phyloP scores from a whole-genome alignment of 1,140 invertebrate genomes.

The Berghia stephanieae region DNA sequence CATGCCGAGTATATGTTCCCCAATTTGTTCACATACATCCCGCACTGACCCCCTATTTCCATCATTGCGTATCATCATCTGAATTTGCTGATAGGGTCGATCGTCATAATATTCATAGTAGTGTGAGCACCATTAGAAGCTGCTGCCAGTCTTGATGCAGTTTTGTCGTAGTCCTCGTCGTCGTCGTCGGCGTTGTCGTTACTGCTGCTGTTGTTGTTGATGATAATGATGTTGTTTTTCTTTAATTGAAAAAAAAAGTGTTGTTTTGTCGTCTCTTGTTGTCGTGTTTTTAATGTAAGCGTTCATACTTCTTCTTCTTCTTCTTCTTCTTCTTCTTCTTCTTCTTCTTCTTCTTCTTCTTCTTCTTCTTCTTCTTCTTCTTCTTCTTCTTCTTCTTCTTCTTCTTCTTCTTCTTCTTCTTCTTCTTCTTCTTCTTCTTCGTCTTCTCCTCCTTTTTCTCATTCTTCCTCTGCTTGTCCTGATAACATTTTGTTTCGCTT shows the following conservation, averaged over 20 bases:
- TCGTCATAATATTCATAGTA: not conserved
- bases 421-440: not conserved
- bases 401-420: no score
- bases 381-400: no score
- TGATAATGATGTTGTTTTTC: no score
- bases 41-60: not conserved
- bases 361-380: no score
- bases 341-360: no score
- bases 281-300: not conserved
- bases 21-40: not conserved
- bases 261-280: not conserved
- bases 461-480: not conserved
- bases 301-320: not conserved
- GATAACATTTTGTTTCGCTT: not conserved
- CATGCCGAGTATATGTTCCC: no score
- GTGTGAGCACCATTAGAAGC: not conserved
- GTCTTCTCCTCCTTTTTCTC: not conserved
- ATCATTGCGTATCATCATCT: not conserved
- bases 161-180: not conserved
- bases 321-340: not conserved
- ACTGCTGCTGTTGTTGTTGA: no score
- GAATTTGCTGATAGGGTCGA: not conserved
- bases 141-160: no score
- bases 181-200: no score
- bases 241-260: not conserved